phyloP scores from a whole-genome alignment of 2,888 invertebrate species.

The Agrilus cyanescens region DNA sequence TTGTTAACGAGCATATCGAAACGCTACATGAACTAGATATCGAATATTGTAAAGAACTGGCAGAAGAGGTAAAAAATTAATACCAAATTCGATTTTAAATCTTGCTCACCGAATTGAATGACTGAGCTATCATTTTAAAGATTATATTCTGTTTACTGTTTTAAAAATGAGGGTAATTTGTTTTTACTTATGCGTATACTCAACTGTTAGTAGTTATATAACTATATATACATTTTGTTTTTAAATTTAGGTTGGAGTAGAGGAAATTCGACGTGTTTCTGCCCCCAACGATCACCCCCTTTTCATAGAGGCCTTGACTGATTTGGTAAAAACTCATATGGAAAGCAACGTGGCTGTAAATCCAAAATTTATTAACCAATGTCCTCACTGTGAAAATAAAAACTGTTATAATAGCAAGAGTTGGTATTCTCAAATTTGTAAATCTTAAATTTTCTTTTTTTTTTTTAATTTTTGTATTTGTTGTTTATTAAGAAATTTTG shows the following conservation, averaged over 20 bases:
- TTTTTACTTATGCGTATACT: too few species aligned
- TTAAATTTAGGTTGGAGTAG: constrained; percentile 61
- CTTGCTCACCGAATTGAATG: too few species aligned
- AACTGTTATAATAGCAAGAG: constrained; percentile 51
- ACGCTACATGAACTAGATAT: constrained; percentile 95
- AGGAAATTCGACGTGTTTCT: constrained; percentile 68
- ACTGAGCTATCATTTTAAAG: too few species aligned
- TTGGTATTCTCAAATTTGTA: constrained; percentile 46
- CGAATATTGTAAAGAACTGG: constrained; percentile 84
- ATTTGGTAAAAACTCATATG: constrained; percentile 67
- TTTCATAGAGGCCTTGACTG: constrained; percentile 78
- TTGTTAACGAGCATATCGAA: constrained; percentile 96
- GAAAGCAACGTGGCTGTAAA: constrained; percentile 45
- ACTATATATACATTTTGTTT: too few species aligned
- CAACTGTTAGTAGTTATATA: too few species aligned
- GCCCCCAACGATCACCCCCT: constrained; percentile 88
- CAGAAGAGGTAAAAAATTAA: constrained; percentile 50
- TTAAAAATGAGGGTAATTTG: too few species aligned
- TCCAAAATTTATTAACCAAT: constrained; percentile 71
- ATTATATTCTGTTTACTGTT: too few species aligned
- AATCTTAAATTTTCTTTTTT: background rate
- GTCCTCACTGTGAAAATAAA: constrained; percentile 42
- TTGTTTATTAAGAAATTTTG: constrained; percentile 14
- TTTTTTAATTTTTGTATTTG: constrained; percentile 16
- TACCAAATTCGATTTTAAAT: background rate